These are phyloP conservation scores for Echinops telfairi DNA, from an alignment of 2,113 vertebrate genomes.

Conservation along the genomic window DNA sequence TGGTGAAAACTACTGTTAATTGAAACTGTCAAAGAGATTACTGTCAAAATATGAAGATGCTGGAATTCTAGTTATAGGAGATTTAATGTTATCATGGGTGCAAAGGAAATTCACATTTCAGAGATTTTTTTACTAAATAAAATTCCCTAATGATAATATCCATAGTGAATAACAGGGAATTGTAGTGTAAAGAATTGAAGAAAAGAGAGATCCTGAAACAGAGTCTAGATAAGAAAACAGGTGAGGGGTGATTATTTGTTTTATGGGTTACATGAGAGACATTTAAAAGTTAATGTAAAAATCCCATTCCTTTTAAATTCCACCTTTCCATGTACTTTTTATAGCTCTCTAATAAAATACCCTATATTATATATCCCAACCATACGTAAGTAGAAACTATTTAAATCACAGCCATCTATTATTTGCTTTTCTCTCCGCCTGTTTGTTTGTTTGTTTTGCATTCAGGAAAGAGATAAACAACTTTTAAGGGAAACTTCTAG, in stretches of 20 bases:
- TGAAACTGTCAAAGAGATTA: neutral
- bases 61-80: neutral
- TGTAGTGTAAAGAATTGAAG: neutral
- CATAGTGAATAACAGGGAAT: neutral
- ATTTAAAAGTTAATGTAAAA: too few relatives aligned
- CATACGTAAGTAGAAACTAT: neutral
- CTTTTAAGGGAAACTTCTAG: constrained; percentile 93
- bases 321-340: too few relatives aligned
- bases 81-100: neutral
- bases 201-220: neutral
- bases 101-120: neutral
- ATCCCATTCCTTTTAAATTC: too few relatives aligned
- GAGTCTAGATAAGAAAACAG: neutral
- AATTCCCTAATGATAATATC: neutral
- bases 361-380: neutral
- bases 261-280: neutral
- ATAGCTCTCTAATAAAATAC: neutral
- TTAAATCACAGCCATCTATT: neutral
- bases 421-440: constrained; percentile 65
- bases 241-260: neutral
- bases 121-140: neutral
- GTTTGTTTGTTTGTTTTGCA: constrained; percentile 69
- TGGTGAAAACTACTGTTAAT: neutral
- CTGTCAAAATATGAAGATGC: constrained; percentile 11
- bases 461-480: constrained; percentile 95